These are phyloP conservation scores for Tribolium madens DNA, from an alignment of 1,140 invertebrate species.

Conservation along the genomic window DNA sequence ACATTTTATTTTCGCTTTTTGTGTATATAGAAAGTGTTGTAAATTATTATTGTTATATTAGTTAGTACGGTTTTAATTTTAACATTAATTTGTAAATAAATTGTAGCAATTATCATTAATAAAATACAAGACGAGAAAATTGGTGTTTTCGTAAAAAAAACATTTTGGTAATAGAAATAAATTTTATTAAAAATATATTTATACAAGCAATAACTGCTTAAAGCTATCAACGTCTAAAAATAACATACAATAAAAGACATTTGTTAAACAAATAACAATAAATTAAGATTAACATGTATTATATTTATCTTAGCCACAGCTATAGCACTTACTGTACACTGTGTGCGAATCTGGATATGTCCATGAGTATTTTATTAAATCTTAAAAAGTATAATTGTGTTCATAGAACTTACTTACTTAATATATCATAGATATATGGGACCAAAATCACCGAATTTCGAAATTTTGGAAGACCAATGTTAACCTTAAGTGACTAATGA, in stretches of 20 bases:
- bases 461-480: slow-evolving; percentile 45
- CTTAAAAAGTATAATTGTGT: slow-evolving; percentile 65
- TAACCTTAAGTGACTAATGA: slow-evolving; percentile 43
- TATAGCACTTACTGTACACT: slow-evolving; percentile 17
- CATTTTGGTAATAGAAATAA: slow-evolving; percentile 10
- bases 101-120: slow-evolving; percentile 12
- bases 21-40: slow-evolving; percentile 30
- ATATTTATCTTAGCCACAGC: slow-evolving; percentile 7
- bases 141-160: neutral
- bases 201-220: neutral
- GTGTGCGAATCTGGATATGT: neutral
- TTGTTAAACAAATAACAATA: slow-evolving; percentile 33
- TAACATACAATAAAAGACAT: slow-evolving; percentile 1
- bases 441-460: slow-evolving; percentile 81
- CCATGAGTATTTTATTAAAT: slow-evolving; percentile 16
- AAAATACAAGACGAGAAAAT: neutral
- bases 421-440: slow-evolving; percentile 98
- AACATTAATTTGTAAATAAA: slow-evolving; percentile 24
- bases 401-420: slow-evolving; percentile 92
- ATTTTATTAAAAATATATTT: slow-evolving; percentile 14
- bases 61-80: slow-evolving; percentile 30
- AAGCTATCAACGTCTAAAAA: neutral
- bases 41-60: slow-evolving; percentile 36
- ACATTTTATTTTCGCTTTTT: slow-evolving; percentile 24
- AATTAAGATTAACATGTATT: slow-evolving; percentile 11